Evolutionary conservation across 2,113 vertebrate genomes (phyloP), one percentile per base, ranked within the genome.

Genomic region (Erpornis zantholeuca): DNA sequence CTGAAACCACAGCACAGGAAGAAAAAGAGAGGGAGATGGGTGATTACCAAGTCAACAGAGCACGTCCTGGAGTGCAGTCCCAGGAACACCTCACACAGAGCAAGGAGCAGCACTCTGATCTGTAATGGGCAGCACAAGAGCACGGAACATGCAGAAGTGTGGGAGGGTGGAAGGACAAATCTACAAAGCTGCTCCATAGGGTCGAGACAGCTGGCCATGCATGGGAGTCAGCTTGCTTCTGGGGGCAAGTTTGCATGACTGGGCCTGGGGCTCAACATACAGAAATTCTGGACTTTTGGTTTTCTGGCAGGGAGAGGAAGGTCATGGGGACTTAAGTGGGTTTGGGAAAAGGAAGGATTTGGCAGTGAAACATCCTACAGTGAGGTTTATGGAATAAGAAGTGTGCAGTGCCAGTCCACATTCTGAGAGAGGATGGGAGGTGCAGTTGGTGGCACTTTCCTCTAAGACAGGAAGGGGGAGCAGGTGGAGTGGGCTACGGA

Each of bases 1-100:
- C 99, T 99, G 96, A 83, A 80, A 97, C 52, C 15, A 0, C 18
- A 94, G 72, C 31, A 94, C 7, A 88, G 71, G 60, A 65, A 79
- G 19, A 65, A 38, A 35, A 57, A 73, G 6, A 50, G 59, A 57
- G 36, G 14, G 38, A 38, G 15, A 28, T 50, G 52, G 4, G 5
- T 78, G 35, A 86, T 66, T 64, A 78, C 56, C 27, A 59, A 80
- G 33, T 10, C 27, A 68, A 22, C 19, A 66, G 40, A 78, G 49
- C 69, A 44, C 1, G 12, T 42, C 33, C 66, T 64, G 47, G 69
- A 82, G n/a, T 2, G 3, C 56, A 90, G 54, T 52, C 28, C 54
- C 40, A 36, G 15, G n/a, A 81, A 38, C 45, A 22, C 18, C 54
- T 88, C 54, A 73, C 33, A 35, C 63, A 33, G 15, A 21, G 33